Conservation (phyloP, 1,140 invertebrate genomes). For the Gryllus bimaculatus region DNA sequence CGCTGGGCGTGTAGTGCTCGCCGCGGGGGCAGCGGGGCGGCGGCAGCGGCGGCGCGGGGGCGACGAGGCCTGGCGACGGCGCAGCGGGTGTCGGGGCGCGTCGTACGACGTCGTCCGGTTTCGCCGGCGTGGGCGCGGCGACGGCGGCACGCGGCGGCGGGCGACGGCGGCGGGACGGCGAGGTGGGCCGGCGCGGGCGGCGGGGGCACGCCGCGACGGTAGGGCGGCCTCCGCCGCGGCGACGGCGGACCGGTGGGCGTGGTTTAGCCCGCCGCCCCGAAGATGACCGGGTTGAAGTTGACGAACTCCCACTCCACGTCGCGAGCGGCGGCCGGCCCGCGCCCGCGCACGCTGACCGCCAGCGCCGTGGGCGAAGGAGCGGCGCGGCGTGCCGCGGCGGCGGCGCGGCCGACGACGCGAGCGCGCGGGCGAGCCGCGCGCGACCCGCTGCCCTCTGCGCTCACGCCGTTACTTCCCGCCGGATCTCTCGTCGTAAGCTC, state of each 20-base stretch:
- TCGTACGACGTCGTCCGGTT: too few relatives aligned
- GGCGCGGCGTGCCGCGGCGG: constrained; percentile 10
- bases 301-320: constrained; percentile 35
- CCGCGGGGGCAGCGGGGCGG: too few relatives aligned
- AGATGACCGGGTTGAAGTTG: constrained; percentile 34
- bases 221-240: constrained; percentile 10
- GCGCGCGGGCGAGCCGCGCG: background rate
- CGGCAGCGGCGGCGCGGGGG: too few relatives aligned
- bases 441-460: constrained; percentile 13
- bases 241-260: constrained; percentile 11
- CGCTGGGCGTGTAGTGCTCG: too few relatives aligned
- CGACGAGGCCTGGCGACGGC: too few relatives aligned
- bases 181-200: constrained; percentile 15
- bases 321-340: constrained; percentile 9
- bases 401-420: background rate
- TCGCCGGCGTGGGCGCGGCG: too few relatives aligned
- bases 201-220: constrained; percentile 15
- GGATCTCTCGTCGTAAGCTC: constrained; percentile 35
- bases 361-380: constrained; percentile 9
- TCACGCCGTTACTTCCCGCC: constrained; percentile 31
- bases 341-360: background rate
- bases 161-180: constrained; percentile 13
- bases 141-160: background rate
- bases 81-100: too few relatives aligned
- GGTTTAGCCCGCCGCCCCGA: constrained; percentile 20